These are phyloP conservation scores for Danio aesculapii DNA, from an alignment of 2,797 vertebrate species.

Conservation along the genomic window DNA sequence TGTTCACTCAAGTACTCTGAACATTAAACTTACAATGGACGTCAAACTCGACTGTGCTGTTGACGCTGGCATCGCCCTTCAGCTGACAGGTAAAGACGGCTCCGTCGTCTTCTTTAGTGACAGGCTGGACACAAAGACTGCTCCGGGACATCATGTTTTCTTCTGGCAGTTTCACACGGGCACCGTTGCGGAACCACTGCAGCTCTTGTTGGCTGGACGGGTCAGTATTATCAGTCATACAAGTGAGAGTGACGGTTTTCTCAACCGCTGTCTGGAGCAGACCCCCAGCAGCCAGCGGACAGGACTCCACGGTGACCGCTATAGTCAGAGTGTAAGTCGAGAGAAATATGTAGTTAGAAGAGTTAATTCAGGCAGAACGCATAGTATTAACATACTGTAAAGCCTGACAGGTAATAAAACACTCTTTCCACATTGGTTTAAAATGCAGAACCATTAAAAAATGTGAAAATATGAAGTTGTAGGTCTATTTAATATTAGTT, in stretches of 20 bases:
- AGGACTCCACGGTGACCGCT: constrained; percentile 19
- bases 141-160: constrained; percentile 83
- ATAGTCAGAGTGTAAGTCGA: constrained; percentile 39
- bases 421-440: background rate
- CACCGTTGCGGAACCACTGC: constrained; percentile 84
- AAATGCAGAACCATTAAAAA: background rate
- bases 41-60: constrained; percentile 81
- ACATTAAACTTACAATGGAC: constrained; percentile 86
- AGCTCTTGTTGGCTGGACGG: constrained; percentile 70
- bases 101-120: constrained; percentile 76
- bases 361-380: background rate
- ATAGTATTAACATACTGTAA: background rate
- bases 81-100: constrained; percentile 86
- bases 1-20: background rate
- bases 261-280: constrained; percentile 62
- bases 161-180: constrained; percentile 72
- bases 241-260: constrained; percentile 71
- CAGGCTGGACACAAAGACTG: constrained; percentile 82
- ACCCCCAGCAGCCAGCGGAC: constrained; percentile 43
- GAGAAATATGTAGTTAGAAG: background rate
- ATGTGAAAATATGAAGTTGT: too few species aligned
- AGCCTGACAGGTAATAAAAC: background rate
- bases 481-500: too few species aligned
- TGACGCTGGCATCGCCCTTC: constrained; percentile 68
- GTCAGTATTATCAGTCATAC: constrained; percentile 43